These are phyloP conservation scores for Drosophila pruinosa DNA, from an alignment of 1,140 invertebrate genomes.

Conservation along the genomic window DNA sequence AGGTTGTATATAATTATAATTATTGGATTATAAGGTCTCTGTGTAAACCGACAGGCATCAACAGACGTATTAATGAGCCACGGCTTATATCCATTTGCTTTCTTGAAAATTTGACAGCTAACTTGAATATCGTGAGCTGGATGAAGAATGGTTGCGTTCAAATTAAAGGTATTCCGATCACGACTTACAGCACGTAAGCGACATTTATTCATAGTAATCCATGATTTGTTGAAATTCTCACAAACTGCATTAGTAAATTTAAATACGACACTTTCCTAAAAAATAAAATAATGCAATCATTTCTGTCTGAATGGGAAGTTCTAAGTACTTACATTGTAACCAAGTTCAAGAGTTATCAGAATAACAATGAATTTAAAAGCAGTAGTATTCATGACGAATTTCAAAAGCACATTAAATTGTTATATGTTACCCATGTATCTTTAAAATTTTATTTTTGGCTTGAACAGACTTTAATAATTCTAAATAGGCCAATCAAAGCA, in stretches of 20 bases:
- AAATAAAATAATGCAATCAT: too few species aligned
- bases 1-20: background rate
- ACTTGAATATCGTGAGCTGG: background rate
- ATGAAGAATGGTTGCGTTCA: conserved; percentile 5
- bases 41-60: conserved; percentile 1
- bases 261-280: conserved; percentile 1
- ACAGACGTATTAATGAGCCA: background rate
- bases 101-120: background rate
- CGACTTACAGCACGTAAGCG: conserved; percentile 4
- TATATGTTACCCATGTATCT: too few species aligned
- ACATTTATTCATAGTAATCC: conserved; percentile 1
- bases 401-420: too few species aligned
- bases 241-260: conserved; percentile 28
- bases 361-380: too few species aligned
- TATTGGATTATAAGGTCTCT: background rate
- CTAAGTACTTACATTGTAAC: background rate
- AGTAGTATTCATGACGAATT: too few species aligned
- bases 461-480: too few species aligned
- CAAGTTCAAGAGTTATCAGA: too few species aligned
- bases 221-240: conserved; percentile 23
- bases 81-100: conserved; percentile 16
- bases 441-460: too few species aligned
- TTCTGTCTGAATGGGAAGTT: too few species aligned
- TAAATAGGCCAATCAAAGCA: too few species aligned
- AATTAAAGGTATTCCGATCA: background rate